A percentile compares a stretch with the other conserved stretches of the same genome.
Conservation (phyloP, 2,797 vertebrate species). For the Enteromius paludinosus region DNA sequence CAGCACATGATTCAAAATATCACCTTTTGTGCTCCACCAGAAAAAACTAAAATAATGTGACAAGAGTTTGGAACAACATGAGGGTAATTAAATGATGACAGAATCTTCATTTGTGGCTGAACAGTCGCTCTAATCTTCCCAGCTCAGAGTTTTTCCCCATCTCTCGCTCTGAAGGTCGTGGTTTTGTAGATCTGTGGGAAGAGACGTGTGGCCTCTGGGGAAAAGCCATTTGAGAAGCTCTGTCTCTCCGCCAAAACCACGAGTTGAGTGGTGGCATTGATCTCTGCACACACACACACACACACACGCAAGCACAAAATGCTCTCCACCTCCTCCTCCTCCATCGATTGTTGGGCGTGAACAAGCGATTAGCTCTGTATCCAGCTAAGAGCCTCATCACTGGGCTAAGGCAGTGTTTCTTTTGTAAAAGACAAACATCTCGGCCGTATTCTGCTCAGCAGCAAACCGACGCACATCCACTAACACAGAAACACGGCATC, state of each 20-base stretch:
- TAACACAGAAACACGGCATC: slow-evolving; percentile 22
- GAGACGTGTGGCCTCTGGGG: slow-evolving; percentile 29
- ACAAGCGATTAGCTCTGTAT: slow-evolving; percentile 36
- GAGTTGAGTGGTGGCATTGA: slow-evolving; percentile 21
- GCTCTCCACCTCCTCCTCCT: slow-evolving; percentile 25
- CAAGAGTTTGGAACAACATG: not conserved
- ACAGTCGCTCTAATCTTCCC: slow-evolving; percentile 13
- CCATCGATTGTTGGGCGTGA: slow-evolving; percentile 38
- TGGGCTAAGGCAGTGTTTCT: slow-evolving; percentile 26
- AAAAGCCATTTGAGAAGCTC: slow-evolving; percentile 30
- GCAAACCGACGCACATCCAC: not conserved
- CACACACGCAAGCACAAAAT: not conserved
- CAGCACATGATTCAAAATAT: not conserved
- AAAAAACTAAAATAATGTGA: not conserved
- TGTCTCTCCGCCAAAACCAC: slow-evolving; percentile 30
- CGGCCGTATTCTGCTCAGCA: slow-evolving; percentile 1
- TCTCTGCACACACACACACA: slow-evolving; percentile 28
- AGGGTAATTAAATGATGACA: not conserved
- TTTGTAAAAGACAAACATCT: slow-evolving; percentile 26
- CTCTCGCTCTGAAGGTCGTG: slow-evolving; percentile 20
- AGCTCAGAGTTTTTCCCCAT: slow-evolving; percentile 2
- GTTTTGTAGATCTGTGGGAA: slow-evolving; percentile 33
- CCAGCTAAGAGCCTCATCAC: slow-evolving; percentile 41
- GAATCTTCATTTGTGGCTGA: slow-evolving; percentile 13
- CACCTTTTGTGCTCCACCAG: not conserved